A percentile compares a stretch with the other conserved stretches of the same genome.
Evolutionary conservation across 2,888 invertebrate genomes (phyloP).

Genomic region (Andrena chrysosceles): DNA sequence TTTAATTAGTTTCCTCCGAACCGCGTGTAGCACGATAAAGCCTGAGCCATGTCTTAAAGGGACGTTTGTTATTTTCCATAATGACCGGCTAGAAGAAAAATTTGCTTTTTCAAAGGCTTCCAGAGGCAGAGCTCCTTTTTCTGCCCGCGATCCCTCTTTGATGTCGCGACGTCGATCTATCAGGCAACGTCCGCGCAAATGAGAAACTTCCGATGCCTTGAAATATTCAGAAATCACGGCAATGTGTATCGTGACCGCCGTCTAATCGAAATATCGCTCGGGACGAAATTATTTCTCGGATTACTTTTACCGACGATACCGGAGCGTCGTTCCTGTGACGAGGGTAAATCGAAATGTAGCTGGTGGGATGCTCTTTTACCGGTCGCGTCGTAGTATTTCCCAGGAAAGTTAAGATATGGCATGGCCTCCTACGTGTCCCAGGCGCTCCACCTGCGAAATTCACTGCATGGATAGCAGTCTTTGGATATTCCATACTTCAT

Average conservation of each 20-base stretch:
- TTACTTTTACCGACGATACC: constrained; percentile 12
- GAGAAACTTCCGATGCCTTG: constrained; percentile 42
- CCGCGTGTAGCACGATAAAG: neutral
- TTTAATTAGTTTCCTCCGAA: constrained; percentile 21
- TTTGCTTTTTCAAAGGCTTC: constrained; percentile 46
- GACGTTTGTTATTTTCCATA: constrained; percentile 16
- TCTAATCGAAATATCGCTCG: constrained; percentile 17
- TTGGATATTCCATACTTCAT: neutral
- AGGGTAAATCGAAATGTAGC: constrained; percentile 11
- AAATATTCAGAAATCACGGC: constrained; percentile 24
- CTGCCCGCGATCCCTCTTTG: constrained; percentile 48
- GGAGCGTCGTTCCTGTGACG: neutral
- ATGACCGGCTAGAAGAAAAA: constrained; percentile 35
- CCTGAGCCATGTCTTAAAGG: constrained; percentile 9
- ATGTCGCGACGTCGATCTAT: constrained; percentile 52
- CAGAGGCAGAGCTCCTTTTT: constrained; percentile 17
- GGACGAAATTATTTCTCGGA: constrained; percentile 36
- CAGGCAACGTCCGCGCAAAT: constrained; percentile 16
- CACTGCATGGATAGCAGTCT: neutral
- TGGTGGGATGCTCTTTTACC: neutral
- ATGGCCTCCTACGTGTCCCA: neutral
- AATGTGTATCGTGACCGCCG: neutral
- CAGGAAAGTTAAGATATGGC: constrained; percentile 4
- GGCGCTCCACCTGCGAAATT: constrained; percentile 1
- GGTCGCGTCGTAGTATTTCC: neutral